Percentiles rank a stretch among this genome's conserved stretches.
phyloP scores from a whole-genome alignment of 1,140 invertebrate genomes.

The Theocolax elegans region DNA sequence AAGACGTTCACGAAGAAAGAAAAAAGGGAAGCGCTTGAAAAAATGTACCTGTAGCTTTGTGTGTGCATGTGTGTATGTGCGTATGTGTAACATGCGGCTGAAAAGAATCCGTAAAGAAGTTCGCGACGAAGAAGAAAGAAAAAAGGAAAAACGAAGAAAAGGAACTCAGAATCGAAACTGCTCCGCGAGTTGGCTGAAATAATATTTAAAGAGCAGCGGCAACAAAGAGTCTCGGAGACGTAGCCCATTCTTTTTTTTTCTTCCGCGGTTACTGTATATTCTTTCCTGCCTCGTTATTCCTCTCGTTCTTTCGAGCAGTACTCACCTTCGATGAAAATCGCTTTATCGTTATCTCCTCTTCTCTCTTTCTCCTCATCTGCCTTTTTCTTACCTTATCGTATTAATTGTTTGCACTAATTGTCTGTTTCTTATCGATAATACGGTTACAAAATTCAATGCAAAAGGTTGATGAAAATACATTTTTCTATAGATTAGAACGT shows the following conservation, averaged over 20 bases:
- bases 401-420: too few relatives aligned
- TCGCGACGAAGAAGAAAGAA: background rate
- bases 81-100: too few relatives aligned
- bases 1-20: background rate
- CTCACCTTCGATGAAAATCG: conserved; percentile 1
- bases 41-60: too few relatives aligned
- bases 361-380: too few relatives aligned
- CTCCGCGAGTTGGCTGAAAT: conserved; percentile 29
- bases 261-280: background rate
- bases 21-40: background rate
- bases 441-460: too few relatives aligned
- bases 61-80: too few relatives aligned
- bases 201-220: conserved; percentile 42
- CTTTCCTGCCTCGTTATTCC: background rate
- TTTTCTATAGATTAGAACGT: too few relatives aligned
- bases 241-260: background rate
- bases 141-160: background rate
- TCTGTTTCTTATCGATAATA: too few relatives aligned
- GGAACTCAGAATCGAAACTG: conserved; percentile 9
- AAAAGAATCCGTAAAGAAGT: too few relatives aligned
- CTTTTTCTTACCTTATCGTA: too few relatives aligned
- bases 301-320: background rate
- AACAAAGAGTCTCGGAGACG: conserved; percentile 28
- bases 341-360: conserved; percentile 1
- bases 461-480: too few relatives aligned